Evolutionary conservation across 2,888 invertebrate species (phyloP), one percentile per base, ranked within the genome.

Genomic region (Cataglyphis cursor): DNA sequence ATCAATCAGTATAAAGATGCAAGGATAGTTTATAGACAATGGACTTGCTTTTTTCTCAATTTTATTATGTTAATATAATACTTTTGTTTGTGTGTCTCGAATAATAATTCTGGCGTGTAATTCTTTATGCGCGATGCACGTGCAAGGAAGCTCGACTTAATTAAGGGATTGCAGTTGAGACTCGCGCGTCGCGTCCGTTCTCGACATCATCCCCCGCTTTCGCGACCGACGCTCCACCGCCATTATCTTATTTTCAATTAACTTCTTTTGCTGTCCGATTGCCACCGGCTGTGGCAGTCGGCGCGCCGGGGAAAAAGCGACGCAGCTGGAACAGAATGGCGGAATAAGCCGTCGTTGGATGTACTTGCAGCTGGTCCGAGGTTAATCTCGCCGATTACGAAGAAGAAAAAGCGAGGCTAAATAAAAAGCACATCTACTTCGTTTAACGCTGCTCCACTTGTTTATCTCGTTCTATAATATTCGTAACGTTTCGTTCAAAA

Each of bases 201-300:
- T 59, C 82, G 68, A 81, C 85, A 68, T 68, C 80, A 5, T 48
- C 78, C 73, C 21, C 62, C 54, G 64, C 44, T 12, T 59, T 48
- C 62, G n/a, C 62, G n/a, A 62, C 75, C 82, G 61, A 78, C 61
- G 72, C 88, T 66, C 83, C 82, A 80, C 83, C 68, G 31, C 70
- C 66, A 82, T 90, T 90, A 87, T 88, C 88, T 90, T 90, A 88
- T 90, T 89, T 88, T 89, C 90, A 90, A 90, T 89, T 89, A 90
- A 89, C 87, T 89, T 90, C 87, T 89, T 90, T 84, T 62, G 72
- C 74, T 68, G 57, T 86, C 76, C 85, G 86, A 89, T 89, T 89
- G 89, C 89, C 86, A 83, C 80, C 82, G 83, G 75, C 68, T 76
- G 51, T 51, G 86, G 78, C 75, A 82, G 81, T 65, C 74, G 48